Percentiles rank a stretch among this genome's conserved stretches.
These are phyloP conservation scores for Bolinopsis microptera DNA, from an alignment of 37 sponge, comb jelly and placozoan genomes.

Conservation along the genomic window DNA sequence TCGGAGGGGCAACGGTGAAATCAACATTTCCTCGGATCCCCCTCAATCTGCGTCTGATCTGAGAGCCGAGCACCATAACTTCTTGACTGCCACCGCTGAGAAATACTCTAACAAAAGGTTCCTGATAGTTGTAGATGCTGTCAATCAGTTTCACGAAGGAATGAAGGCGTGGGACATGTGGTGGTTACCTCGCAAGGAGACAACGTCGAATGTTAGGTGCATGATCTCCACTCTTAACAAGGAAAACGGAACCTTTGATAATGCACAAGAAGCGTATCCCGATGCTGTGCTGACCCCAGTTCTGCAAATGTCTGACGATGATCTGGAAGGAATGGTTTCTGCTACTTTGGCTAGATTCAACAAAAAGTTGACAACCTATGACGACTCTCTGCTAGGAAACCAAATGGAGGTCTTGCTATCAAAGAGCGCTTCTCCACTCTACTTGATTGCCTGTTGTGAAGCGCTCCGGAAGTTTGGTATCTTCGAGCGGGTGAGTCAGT, in stretches of 20 bases:
- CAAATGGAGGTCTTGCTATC: slow-evolving; percentile 2
- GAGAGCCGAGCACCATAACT: background rate
- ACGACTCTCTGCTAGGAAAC: background rate
- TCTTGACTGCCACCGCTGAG: background rate
- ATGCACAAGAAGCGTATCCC: background rate
- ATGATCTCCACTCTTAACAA: background rate
- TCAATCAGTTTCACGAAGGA: background rate
- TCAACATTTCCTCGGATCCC: background rate
- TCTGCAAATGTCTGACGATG: background rate
- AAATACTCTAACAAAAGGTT: background rate
- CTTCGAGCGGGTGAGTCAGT: background rate
- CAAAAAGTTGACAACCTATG: background rate
- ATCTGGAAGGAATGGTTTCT: background rate
- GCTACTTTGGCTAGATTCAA: background rate
- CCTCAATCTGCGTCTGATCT: background rate
- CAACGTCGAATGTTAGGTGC: background rate
- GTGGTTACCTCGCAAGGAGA: background rate
- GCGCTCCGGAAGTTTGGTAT: slow-evolving; percentile 10
- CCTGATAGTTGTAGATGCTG: background rate
- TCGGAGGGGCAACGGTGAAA: background rate
- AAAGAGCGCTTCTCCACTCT: background rate
- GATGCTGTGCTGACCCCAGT: background rate
- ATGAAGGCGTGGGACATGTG: slow-evolving; percentile 15
- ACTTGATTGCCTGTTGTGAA: background rate
- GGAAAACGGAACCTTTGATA: background rate